phyloP scores from a whole-genome alignment of 2,888 invertebrate species.

The Amorpha juglandis region DNA sequence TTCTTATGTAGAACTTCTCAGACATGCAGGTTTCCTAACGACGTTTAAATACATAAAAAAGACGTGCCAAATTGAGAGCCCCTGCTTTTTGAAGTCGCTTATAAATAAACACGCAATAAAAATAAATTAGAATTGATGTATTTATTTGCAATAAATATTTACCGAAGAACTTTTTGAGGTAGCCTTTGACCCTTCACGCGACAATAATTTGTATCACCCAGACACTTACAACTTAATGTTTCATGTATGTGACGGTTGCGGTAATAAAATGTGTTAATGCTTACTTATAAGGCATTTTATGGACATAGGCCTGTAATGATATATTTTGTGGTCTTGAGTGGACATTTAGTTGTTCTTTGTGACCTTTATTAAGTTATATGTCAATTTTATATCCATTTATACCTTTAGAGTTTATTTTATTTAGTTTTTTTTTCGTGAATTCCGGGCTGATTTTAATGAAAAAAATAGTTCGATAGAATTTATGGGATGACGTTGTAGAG shows the following conservation, averaged over 20 bases:
- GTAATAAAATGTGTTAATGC: constrained; percentile 5
- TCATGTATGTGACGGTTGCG: not conserved
- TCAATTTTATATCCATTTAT: not conserved
- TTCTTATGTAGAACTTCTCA: too few species aligned
- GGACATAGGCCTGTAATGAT: not conserved
- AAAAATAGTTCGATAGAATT: too few species aligned
- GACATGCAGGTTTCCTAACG: too few species aligned
- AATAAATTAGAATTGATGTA: not conserved
- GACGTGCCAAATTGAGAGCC: too few species aligned
- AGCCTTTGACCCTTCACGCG: constrained; percentile 1
- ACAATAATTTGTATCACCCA: constrained; percentile 17
- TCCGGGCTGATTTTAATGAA: too few species aligned
- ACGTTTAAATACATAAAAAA: too few species aligned
- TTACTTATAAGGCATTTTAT: not conserved
- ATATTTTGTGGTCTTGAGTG: not conserved
- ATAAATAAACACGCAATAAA: not conserved
- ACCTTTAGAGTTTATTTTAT: too few species aligned
- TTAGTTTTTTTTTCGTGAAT: too few species aligned
- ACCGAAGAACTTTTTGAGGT: not conserved
- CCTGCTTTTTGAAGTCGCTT: too few species aligned
- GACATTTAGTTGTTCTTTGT: not conserved
- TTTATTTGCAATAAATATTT: not conserved
- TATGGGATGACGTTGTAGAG: too few species aligned
- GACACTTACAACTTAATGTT: constrained; percentile 2
- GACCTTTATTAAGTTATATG: not conserved